phyloP scores from a whole-genome alignment of 1,140 invertebrate genomes.

The Apis cerana region DNA sequence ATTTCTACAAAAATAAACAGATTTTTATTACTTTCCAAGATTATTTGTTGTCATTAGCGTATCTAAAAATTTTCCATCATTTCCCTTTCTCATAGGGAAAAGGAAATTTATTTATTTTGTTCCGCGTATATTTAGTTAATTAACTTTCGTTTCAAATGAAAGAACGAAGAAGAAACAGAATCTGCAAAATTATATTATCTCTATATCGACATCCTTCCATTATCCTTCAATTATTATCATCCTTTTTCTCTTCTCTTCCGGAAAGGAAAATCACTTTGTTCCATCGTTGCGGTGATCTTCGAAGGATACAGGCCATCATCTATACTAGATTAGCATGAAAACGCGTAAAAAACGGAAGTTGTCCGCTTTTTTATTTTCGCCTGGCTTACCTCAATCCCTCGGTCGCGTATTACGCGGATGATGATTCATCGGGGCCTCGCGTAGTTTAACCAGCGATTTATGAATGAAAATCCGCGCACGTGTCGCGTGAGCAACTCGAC shows the following conservation, averaged over 20 bases:
- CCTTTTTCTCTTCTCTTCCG: not conserved
- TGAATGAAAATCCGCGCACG: conserved; percentile 77
- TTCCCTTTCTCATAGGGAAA: too few species aligned
- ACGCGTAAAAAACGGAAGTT: conserved; percentile 7
- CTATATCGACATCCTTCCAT: too few species aligned
- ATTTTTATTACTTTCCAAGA: too few species aligned
- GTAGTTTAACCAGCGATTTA: conserved; percentile 71
- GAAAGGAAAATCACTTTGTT: not conserved
- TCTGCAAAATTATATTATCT: too few species aligned
- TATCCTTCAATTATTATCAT: too few species aligned
- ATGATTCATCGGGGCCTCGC: conserved; percentile 59
- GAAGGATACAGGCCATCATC: not conserved
- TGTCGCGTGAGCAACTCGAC: conserved; percentile 48
- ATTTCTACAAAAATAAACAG: too few species aligned
- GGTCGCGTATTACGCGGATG: conserved; percentile 1
- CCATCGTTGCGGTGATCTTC: not conserved
- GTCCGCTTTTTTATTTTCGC: conserved; percentile 51
- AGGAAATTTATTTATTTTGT: too few species aligned
- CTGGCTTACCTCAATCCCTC: conserved; percentile 72
- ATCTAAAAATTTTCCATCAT: too few species aligned
- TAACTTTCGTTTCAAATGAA: too few species aligned
- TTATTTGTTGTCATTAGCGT: too few species aligned
- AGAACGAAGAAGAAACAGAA: too few species aligned
- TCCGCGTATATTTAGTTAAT: too few species aligned
- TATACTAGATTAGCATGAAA: conserved; percentile 21